Conservation (phyloP, 2,113 vertebrate genomes). For the Toxotes chatareus region DNA sequence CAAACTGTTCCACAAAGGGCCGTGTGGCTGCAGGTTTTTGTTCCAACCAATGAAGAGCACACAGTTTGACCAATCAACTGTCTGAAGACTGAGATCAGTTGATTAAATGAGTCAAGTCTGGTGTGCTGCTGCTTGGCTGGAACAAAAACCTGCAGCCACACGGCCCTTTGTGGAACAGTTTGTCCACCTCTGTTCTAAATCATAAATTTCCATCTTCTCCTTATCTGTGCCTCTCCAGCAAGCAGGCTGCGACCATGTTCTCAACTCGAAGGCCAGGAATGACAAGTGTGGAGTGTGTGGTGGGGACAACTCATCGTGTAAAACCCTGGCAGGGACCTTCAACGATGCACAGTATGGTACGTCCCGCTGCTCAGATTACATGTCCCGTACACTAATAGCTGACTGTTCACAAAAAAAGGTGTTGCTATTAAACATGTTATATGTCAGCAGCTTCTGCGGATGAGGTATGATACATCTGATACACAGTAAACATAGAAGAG, state of each 20-base stretch:
- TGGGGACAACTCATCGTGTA: conserved; percentile 96
- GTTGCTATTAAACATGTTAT: conserved; percentile 20
- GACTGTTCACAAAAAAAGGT: conserved; percentile 2
- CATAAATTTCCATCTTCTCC: background rate
- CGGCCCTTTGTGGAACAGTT: too few species aligned
- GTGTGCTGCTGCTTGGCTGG: too few species aligned
- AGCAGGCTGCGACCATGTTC: conserved; percentile 96
- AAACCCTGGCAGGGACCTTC: conserved; percentile 92
- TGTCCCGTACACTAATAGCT: conserved; percentile 13
- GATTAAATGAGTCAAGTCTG: too few species aligned
- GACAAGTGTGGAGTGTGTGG: conserved; percentile 98
- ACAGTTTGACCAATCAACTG: too few species aligned
- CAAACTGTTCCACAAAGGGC: too few species aligned
- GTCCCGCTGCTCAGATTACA: conserved; percentile 49
- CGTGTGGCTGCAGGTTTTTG: too few species aligned
- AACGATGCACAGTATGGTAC: conserved; percentile 94
- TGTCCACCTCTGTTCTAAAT: background rate
- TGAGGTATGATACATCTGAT: conserved; percentile 30
- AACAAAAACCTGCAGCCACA: too few species aligned
- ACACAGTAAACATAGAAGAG: conserved; percentile 26
- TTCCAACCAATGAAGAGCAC: too few species aligned
- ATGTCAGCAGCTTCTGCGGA: conserved; percentile 40
- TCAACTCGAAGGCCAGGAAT: conserved; percentile 94
- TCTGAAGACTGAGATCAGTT: too few species aligned
- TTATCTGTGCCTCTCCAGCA: conserved; percentile 83